Conservation (phyloP, 2,888 invertebrate species). For the Acleris holmiana region DNA sequence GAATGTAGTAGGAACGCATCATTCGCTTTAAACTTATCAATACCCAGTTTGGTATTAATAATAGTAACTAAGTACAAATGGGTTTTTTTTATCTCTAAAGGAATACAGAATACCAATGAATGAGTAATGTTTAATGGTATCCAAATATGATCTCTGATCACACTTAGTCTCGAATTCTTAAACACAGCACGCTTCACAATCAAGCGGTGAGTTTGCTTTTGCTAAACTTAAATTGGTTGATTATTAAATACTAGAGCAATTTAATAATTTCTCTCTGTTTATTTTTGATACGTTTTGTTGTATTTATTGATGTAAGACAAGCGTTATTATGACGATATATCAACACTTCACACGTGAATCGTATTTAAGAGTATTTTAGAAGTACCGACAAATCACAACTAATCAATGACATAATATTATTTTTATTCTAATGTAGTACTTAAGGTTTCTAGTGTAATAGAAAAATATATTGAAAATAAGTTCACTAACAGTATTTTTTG, state of each 20-base stretch:
- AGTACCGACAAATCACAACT: conserved; percentile 29
- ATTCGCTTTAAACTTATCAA: neutral
- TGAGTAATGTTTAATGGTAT: neutral
- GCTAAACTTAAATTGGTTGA: conserved; percentile 41
- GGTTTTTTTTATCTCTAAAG: too few relatives aligned
- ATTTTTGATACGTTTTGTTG: conserved; percentile 26
- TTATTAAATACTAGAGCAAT: conserved; percentile 29
- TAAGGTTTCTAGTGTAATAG: conserved; percentile 28
- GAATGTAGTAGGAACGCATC: too few relatives aligned
- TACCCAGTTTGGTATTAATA: neutral
- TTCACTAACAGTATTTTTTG: conserved; percentile 42
- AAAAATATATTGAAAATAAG: conserved; percentile 31
- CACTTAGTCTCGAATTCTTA: conserved; percentile 20
- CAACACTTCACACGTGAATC: conserved; percentile 3
- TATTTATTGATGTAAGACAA: too few relatives aligned
- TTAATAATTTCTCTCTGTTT: conserved; percentile 40
- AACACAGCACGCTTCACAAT: neutral
- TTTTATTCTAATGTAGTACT: conserved; percentile 22
- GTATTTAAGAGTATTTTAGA: conserved; percentile 9
- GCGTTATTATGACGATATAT: neutral
- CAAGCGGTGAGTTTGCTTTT: conserved; percentile 53
- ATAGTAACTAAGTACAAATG: conserved; percentile 21
- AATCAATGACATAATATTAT: conserved; percentile 21
- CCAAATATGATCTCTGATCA: too few relatives aligned
- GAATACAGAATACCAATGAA: conserved; percentile 4